phyloP scores from a whole-genome alignment of 1,140 invertebrate species.

The Panulirus ornatus region DNA sequence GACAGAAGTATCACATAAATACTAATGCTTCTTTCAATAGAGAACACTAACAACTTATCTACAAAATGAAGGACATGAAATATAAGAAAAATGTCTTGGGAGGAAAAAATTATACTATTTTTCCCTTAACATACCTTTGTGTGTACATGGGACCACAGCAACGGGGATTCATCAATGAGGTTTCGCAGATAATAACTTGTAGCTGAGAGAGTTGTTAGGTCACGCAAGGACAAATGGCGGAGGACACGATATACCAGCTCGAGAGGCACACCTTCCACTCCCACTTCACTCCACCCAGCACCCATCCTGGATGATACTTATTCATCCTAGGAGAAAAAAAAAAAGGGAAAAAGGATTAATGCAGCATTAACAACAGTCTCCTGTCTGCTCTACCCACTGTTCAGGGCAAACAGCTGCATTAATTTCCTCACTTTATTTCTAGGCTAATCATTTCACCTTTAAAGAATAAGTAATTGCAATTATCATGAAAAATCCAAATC shows the following conservation, averaged over 20 bases:
- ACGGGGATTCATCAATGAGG: constrained; percentile 50
- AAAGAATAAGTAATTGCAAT: no score
- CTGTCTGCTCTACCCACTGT: no score
- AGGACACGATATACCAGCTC: constrained; percentile 52
- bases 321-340: background rate
- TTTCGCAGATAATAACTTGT: constrained; percentile 33
- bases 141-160: constrained; percentile 47
- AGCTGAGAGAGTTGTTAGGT: constrained; percentile 45
- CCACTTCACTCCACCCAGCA: constrained; percentile 51
- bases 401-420: no score
- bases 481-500: no score
- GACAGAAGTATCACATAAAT: no score
- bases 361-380: no score
- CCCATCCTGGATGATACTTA: constrained; percentile 43
- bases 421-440: no score
- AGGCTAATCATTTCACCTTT: no score
- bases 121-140: constrained; percentile 30
- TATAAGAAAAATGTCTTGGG: background rate
- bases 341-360: no score
- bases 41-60: no score
- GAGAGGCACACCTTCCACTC: constrained; percentile 52
- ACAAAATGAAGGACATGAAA: background rate
- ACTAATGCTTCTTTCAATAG: no score
- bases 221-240: constrained; percentile 30
- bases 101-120: background rate